Conservation (phyloP, 2,888 invertebrate genomes). For the Pollenia labialis region DNA sequence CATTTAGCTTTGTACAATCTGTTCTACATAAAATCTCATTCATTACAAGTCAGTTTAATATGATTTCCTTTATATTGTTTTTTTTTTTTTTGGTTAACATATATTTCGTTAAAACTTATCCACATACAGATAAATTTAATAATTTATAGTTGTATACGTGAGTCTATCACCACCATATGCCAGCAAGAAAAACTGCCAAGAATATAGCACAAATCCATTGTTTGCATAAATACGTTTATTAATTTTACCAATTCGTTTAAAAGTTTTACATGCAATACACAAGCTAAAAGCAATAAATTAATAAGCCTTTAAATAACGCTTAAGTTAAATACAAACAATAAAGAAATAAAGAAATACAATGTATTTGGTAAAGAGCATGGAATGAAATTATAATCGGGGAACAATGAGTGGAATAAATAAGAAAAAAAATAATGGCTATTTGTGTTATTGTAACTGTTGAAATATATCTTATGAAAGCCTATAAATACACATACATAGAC, state of each 20-base stretch:
- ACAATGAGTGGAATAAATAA: constrained; percentile 42
- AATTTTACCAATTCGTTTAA: constrained; percentile 38
- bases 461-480: constrained; percentile 10
- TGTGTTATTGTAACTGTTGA: constrained; percentile 4
- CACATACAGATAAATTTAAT: constrained; percentile 27
- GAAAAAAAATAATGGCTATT: constrained; percentile 37
- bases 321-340: constrained; percentile 64
- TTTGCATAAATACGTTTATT: constrained; percentile 51
- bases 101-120: background rate
- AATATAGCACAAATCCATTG: constrained; percentile 19
- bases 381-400: constrained; percentile 51
- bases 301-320: constrained; percentile 64
- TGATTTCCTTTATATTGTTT: background rate
- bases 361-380: background rate
- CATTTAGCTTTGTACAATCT: background rate
- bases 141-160: constrained; percentile 33
- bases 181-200: background rate
- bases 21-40: background rate
- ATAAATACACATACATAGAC: background rate
- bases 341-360: constrained; percentile 18
- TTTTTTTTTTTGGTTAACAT: background rate
- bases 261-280: constrained; percentile 57
- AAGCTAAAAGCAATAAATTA: constrained; percentile 66
- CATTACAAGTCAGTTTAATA: background rate
- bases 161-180: constrained; percentile 33